phyloP scores from a whole-genome alignment of 64 coral and sea anemone species.

The Dendrophyllia cribrosa region DNA sequence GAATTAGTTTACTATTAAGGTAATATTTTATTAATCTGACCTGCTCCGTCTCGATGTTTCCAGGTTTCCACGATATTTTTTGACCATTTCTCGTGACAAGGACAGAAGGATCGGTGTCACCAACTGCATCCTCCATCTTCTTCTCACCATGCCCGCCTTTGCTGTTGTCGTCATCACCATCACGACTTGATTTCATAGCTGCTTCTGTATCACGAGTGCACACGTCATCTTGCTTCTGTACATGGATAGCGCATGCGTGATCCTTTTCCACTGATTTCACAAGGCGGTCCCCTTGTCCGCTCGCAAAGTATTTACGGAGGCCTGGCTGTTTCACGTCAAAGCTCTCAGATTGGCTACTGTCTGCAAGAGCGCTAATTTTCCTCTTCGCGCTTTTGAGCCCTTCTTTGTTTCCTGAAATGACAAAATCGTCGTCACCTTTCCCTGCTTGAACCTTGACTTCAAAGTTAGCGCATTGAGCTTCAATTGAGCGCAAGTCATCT shows the following conservation, averaged over 20 bases:
- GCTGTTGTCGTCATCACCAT: constrained; percentile 24
- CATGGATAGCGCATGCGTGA: constrained; percentile 18
- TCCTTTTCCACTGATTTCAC: constrained; percentile 45
- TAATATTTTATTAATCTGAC: not conserved
- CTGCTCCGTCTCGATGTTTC: constrained; percentile 5
- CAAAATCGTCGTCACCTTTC: constrained; percentile 7
- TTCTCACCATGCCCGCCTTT: constrained; percentile 5
- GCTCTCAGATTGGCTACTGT: not conserved
- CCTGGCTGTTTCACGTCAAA: constrained; percentile 42
- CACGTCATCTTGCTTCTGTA: not conserved
- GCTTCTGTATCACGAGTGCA: not conserved
- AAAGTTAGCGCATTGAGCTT: constrained; percentile 6
- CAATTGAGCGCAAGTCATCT: constrained; percentile 28
- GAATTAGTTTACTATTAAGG: no score
- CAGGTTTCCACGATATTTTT: constrained; percentile 28
- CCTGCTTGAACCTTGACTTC: constrained; percentile 23
- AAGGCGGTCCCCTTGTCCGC: constrained; percentile 36
- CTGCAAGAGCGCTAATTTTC: not conserved
- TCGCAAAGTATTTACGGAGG: constrained; percentile 16
- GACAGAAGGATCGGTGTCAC: not conserved
- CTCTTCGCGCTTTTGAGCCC: not conserved
- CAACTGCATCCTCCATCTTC: not conserved
- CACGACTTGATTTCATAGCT: not conserved
- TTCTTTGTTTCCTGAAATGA: constrained; percentile 50
- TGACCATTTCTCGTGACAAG: not conserved